Base-by-base conservation (phyloP, 1,140 invertebrate species). In the Drosophila seguyi region DNA sequence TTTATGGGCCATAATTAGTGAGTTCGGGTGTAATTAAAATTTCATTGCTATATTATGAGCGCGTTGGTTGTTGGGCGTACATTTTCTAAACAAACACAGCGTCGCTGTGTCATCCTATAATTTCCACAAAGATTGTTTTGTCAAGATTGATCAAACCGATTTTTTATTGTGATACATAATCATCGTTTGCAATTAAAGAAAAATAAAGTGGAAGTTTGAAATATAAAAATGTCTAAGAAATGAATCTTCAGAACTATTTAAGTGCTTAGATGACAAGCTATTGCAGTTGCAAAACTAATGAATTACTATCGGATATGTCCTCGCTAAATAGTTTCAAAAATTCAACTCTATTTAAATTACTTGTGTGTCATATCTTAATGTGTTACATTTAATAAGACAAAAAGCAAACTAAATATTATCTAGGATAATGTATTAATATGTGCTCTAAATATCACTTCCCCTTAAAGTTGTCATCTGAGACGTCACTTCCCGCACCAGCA, bases 1-100 rank as follows among this genome's bases (percentile, higher is more conserved):
- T 76, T 76, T 56, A 75, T 75, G 71, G 41, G 39, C 57, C 31
- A 50, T 62, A 74, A 74, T 74, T 58, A 74, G 57, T 72, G 66
- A 41, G 52, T 36, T 72, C 20, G 20, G 22, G 36, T 45, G 44
- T 59, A 72, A 72, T 72, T 72, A 72, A 72, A 72, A 72, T 72
- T 72, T 72, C 66, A 72, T 72, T 71, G 66, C 41, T 41, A 36
- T 58, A 59, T 72, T 72, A 72, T 42, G 66, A 69, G 68, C 36
- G 34, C 10, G 14, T 34, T 11, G 22, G 20, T 13, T 48, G 22
- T 22, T 27, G 44, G 22, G n/a, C 1, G 29, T 14, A 50, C 29
- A 59, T 57, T 25, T n/a, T 50, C 29, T 10, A 68, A 69, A 69
- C 61, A 69, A 69, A n/a, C n/a, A 69, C 61, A 69, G 29, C 7